Evolutionary conservation across 1,140 invertebrate species (phyloP), one percentile per base, ranked within the genome.

Genomic region (Drosophila nikananu): DNA sequence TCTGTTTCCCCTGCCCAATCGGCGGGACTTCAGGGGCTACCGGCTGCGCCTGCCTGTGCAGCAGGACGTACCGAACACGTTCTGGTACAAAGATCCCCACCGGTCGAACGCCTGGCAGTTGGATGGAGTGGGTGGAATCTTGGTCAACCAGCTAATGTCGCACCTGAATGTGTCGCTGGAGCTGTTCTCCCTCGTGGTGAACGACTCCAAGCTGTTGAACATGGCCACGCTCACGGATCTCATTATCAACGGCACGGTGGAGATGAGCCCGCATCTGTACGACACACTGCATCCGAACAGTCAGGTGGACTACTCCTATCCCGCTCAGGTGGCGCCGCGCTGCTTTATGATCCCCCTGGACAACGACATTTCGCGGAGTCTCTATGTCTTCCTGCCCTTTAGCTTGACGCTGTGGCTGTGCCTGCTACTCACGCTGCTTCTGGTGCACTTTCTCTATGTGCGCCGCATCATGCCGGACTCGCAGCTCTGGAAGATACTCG

Each of bases 291-390:
- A 77, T 1, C 42, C 44, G 1, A 58, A 52, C 32, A 35, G 1
- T 0, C 2, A 21, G 3, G 76, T 90, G 42, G 86, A 90, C 41
- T 91, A 90, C 52, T 82, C 86, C 6, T 90, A 90, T 70, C 79
- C 86, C 1, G 57, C 54, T 10, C 27, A 49, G 9, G 32, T 91
- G 27, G 27, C 70, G 32, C 44, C 37, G 0, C 71, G 86, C 1
- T 91, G 86, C 32, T 86, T 90, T 30, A 86, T 91, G 86, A 8
- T 90, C 8, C 86, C 86, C 0, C 19, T 64, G 37, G 35, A 49
- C 13, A 54, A 75, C 21, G 44, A 49, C 3, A 68, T 86, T 19
- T 62, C 81, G 5, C 49, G 67, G 13, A 61, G 54, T 2, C 19
- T 86, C 1, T 86, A 81, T 27, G 48, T 84, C 0, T 57, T 82